Evolutionary conservation across 2,888 invertebrate genomes (phyloP), one percentile per base, ranked within the genome.

Genomic region (Timema podura): DNA sequence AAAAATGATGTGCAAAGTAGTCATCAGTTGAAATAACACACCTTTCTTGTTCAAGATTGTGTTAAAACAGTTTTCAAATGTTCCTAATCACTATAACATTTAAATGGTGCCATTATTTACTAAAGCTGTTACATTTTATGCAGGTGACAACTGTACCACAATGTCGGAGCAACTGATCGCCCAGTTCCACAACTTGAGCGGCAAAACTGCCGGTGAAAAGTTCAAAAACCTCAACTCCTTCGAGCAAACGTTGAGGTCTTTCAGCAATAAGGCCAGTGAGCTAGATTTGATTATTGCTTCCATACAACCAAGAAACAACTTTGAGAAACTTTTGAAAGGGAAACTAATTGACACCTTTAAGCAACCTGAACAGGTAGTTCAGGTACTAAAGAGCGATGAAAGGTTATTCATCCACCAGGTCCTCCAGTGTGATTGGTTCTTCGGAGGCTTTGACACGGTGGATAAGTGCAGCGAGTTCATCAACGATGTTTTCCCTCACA

Each of bases 351-450:
- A 61, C 9, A 13, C 61, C 0, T 61, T 61, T 13, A 61, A 61
- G 30, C 30, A 61, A 45, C 13, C 61, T 6, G 44, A 44, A 44
- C 11, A 61, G 2, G 61, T 61, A 10, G 11, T 61, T 6, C 30
- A 61, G 30, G 61, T 61, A 13, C 30, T 61, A 45, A 16, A 15
- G 44, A 10, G 61, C 11, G 61, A 61, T 45, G 61, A 61, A 30
- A 61, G 44, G 45, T 61, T 61, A 45, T 61, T 61, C 45, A 61
- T 44, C 10, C 30, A 61, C 5, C 61, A 61, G 45, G 44, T 61
- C 44, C 61, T 61, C 45, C 10, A 2, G 44, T 61, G 61, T 61
- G 61, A 61, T 45, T 61, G 61, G 61, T 61, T 61, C 61, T 61
- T 61, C 9, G 61, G 45, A 61, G 61, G 61, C 44, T 61, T 61